Evolutionary conservation across 2,797 vertebrate genomes (phyloP).

Genomic region (Rallus crepitans): DNA sequence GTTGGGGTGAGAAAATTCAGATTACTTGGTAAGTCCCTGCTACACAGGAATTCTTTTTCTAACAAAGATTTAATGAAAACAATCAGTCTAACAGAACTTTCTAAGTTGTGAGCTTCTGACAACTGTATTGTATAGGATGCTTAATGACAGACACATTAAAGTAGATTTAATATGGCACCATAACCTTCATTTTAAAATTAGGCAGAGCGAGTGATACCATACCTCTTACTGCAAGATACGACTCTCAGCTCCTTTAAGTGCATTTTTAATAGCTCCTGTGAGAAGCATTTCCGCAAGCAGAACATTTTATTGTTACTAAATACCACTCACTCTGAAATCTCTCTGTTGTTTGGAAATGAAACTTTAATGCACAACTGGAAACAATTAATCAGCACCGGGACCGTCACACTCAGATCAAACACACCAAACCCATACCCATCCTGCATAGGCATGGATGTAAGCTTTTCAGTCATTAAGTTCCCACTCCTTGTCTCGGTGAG

Average conservation of each 20-base stretch:
- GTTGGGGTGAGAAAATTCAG: conserved; percentile 26
- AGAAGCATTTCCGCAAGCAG: conserved; percentile 15
- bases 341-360: conserved; percentile 35
- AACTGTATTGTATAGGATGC: neutral
- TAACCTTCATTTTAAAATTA: conserved; percentile 16
- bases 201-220: neutral
- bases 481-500: neutral
- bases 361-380: conserved; percentile 19
- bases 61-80: conserved; percentile 62
- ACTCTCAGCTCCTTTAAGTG: conserved; percentile 24
- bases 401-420: neutral
- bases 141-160: neutral
- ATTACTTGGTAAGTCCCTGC: neutral
- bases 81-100: conserved; percentile 19
- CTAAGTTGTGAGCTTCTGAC: conserved; percentile 4
- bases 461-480: neutral
- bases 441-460: neutral
- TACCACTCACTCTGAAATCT: neutral
- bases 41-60: neutral
- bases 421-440: neutral
- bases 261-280: conserved; percentile 41
- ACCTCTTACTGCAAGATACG: neutral
- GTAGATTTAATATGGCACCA: neutral
- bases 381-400: conserved; percentile 13
- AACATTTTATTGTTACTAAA: conserved; percentile 58